Base-by-base conservation (phyloP, 2,888 invertebrate species). In the Hyles lineata region DNA sequence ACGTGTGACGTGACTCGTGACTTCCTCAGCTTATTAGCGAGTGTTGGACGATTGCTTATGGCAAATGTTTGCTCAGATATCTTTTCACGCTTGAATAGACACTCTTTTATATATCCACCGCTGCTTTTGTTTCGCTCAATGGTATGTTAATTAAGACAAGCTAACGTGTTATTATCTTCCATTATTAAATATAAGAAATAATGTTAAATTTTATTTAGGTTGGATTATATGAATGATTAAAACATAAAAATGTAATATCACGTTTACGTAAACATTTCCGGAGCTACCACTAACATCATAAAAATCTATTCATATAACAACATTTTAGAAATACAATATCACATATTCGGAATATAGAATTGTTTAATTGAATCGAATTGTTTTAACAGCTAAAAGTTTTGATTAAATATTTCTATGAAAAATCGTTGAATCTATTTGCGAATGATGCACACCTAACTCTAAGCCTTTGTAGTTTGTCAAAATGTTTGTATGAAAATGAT, bases 11-110 rank as follows among this genome's bases (percentile, higher is more conserved):
- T 80, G 73, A 80, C 79, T 78, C 73, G 76, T 73, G 73, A 79
- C 81, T 80, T 76, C 70, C 74, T 73, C 72, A 76, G 87, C 85
- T 89, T 89, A 88, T 89, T 89, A 88, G 85, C 74, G 76, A 80
- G 78, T 77, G 75, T 77, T 73, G 35, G 70, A 61, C 55, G 29
- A 70, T 72, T 29, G 61, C 21, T 29, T 59, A 55, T 61, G 32
- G 17, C 69, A 72, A 70, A 73, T 43, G 61, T 62, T 61, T 23
- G 60, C n/a, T 60, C 29, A 70, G 70, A 70, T 61, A 60, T 52
- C 50, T 73, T 29, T 67, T 50, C 67, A 50, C 43, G 50, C 50
- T 67, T 67, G 43, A 67, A 67, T 67, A 15, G 50, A 50, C 23
- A 50, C 43, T 50, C 17, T 67, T 67, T 63, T 63, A 43, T 50